Evolutionary conservation across 2,113 vertebrate species (phyloP).

Genomic region (Engraulis encrasicolus): DNA sequence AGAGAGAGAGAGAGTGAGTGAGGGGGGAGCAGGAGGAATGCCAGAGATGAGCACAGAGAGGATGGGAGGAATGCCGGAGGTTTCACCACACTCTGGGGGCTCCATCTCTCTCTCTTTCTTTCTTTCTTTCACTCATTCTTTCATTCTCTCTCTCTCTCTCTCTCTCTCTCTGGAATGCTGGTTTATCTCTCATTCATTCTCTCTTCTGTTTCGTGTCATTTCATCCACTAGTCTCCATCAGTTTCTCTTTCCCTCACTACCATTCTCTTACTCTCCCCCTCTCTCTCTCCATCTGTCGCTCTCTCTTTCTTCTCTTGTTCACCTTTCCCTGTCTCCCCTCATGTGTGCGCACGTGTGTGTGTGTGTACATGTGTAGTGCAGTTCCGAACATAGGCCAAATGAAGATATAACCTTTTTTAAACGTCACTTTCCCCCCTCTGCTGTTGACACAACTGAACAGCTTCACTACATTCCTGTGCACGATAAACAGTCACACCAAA

Average conservation of each 20-base stretch:
- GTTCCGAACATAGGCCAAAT: background rate
- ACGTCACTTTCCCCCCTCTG: background rate
- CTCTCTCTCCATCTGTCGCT: background rate
- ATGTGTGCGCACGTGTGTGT: no score
- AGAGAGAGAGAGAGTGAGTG: no score
- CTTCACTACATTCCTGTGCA: background rate
- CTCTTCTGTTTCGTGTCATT: background rate
- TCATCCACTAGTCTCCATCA: background rate
- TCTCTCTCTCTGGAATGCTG: background rate
- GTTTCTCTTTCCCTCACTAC: background rate
- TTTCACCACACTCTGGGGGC: constrained; percentile 17
- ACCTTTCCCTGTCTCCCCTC: no score
- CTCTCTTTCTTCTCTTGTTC: no score
- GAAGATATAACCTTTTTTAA: background rate
- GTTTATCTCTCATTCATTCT: background rate
- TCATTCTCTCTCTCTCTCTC: background rate
- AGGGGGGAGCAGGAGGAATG: background rate
- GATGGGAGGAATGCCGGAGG: constrained; percentile 5
- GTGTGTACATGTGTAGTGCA: no score
- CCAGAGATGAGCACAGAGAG: background rate
- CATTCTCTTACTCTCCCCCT: background rate
- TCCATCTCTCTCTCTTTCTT: no score
- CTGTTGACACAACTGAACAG: background rate
- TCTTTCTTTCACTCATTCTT: no score
- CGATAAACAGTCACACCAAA: background rate